Evolutionary conservation across 64 coral and sea anemone genomes (phyloP).

Genomic region (Porites lutea): DNA sequence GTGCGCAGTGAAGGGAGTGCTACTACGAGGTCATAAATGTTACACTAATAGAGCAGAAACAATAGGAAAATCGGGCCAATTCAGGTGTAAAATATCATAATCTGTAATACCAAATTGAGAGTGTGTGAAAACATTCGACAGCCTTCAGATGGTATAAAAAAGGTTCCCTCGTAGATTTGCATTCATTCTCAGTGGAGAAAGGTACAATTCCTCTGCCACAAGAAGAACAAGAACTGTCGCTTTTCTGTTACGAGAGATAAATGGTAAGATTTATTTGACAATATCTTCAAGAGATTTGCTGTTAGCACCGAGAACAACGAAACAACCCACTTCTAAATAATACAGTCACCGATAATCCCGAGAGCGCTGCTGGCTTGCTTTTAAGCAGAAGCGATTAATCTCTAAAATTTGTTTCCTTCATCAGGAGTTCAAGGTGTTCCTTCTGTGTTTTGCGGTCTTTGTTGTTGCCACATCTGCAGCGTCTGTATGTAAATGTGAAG

Average conservation of each 20-base stretch:
- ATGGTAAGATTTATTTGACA: not conserved
- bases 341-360: no score
- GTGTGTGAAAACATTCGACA: not conserved
- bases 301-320: not conserved
- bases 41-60: not conserved
- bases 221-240: not conserved
- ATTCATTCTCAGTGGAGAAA: not conserved
- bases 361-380: not conserved
- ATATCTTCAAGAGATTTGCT: not conserved
- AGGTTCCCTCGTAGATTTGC: not conserved
- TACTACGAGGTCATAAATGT: not conserved
- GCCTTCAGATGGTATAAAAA: not conserved
- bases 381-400: not conserved
- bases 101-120: not conserved
- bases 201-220: not conserved
- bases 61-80: not conserved
- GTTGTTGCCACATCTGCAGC: constrained; percentile 15
- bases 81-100: not conserved
- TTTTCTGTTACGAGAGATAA: not conserved
- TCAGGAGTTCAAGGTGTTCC: not conserved
- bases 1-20: not conserved
- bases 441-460: not conserved
- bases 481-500: not conserved
- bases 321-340: no score
- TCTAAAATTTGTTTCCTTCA: not conserved